phyloP scores from a whole-genome alignment of 1,140 invertebrate species.

The Formica selysi region DNA sequence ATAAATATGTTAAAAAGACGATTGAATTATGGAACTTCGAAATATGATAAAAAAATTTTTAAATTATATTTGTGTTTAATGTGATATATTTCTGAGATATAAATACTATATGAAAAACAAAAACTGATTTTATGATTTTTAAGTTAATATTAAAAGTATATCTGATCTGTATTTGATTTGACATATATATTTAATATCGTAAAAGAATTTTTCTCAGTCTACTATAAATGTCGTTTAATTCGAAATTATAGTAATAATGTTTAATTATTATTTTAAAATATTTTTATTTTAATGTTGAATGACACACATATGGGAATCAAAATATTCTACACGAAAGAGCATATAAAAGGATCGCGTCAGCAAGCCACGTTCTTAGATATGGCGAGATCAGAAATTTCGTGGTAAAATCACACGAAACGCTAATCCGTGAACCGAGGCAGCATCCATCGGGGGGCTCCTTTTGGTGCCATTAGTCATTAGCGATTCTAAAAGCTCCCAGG shows the following conservation, averaged over 20 bases:
- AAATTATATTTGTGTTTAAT: neutral
- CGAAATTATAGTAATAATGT: neutral
- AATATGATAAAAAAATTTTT: neutral
- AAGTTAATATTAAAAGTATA: neutral
- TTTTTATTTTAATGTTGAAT: neutral
- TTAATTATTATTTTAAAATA: neutral
- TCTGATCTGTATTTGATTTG: neutral
- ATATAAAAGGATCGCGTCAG: constrained; percentile 13
- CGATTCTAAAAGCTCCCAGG: constrained; percentile 79
- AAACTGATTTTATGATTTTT: neutral
- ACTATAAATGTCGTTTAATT: neutral
- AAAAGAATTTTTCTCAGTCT: neutral
- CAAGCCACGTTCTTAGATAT: constrained; percentile 13
- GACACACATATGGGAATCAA: neutral
- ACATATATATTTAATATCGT: neutral
- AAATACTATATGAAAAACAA: neutral
- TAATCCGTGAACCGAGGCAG: constrained; percentile 64
- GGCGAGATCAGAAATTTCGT: constrained; percentile 33
- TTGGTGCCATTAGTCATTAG: constrained; percentile 81
- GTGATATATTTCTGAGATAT: neutral
- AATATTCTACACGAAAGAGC: neutral
- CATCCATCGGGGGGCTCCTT: constrained; percentile 69
- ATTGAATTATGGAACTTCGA: neutral
- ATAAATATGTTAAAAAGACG: neutral
- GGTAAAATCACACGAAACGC: constrained; percentile 50